Conservation (phyloP, 92 coral and sea anemone genomes). For the Phenganax subtilis region DNA sequence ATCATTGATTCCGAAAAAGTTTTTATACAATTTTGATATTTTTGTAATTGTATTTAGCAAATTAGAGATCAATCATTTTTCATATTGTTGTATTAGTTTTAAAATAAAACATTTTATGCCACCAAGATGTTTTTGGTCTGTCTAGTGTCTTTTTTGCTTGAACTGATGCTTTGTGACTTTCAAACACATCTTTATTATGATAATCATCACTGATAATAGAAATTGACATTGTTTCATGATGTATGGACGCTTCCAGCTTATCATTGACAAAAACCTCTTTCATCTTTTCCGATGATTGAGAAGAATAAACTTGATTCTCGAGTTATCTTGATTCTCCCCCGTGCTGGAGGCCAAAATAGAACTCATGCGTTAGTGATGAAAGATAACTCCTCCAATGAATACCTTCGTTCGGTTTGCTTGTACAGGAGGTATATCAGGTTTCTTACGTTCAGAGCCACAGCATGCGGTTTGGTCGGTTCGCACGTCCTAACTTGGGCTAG, state of each 20-base stretch:
- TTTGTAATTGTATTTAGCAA: conserved; percentile 2
- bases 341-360: background rate
- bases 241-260: background rate
- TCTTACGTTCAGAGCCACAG: too few species aligned
- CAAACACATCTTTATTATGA: background rate
- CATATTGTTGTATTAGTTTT: background rate
- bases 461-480: too few species aligned
- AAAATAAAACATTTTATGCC: background rate
- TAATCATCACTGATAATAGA: too few species aligned
- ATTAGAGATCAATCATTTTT: background rate
- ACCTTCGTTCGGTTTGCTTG: too few species aligned
- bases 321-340: background rate
- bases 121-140: background rate
- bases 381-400: too few species aligned
- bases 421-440: too few species aligned
- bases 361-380: background rate
- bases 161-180: conserved; percentile 9
- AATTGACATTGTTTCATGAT: too few species aligned
- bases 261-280: background rate
- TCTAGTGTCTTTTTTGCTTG: background rate
- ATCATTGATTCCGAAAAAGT: background rate
- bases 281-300: background rate
- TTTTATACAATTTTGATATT: background rate
- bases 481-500: too few species aligned
- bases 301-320: background rate